These are phyloP conservation scores for Bos indicus DNA, from an alignment of 2,113 vertebrate genomes.

Conservation along the genomic window DNA sequence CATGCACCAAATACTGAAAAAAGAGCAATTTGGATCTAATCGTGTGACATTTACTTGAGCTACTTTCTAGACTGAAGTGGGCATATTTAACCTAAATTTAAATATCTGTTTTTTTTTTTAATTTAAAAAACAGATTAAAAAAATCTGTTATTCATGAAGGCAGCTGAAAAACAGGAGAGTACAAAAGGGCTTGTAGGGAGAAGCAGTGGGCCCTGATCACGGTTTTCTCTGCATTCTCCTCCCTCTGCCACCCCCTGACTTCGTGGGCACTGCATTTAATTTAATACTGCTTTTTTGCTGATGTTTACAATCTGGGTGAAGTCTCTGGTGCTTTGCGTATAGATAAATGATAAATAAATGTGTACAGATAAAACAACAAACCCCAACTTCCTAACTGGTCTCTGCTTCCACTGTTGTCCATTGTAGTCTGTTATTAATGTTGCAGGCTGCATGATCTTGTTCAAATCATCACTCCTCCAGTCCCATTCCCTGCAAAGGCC, in stretches of 20 bases:
- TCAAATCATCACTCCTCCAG: not conserved
- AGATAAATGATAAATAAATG: not conserved
- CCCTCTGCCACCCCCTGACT: accelerated
- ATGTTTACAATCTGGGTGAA: not conserved
- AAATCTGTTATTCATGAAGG: not conserved
- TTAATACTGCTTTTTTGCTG: not conserved
- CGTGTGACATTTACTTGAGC: not conserved
- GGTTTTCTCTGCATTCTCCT: not conserved
- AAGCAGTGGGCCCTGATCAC: not conserved
- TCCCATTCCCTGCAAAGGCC: not conserved
- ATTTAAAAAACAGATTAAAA: not conserved
- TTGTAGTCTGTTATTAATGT: not conserved
- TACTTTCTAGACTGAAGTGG: not conserved
- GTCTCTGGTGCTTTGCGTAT: not conserved
- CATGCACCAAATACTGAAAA: not conserved
- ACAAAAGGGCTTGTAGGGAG: not conserved
- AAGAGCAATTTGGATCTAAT: not conserved
- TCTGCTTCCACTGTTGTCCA: not conserved
- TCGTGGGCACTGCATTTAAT: not conserved
- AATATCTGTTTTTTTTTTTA: not conserved
- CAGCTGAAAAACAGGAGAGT: not conserved
- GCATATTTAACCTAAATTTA: not conserved
- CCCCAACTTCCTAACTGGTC: not conserved
- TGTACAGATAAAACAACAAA: not conserved
- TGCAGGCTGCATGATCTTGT: not conserved